phyloP scores from a whole-genome alignment of 1,140 invertebrate species.

The Eupristina koningsbergeri region DNA sequence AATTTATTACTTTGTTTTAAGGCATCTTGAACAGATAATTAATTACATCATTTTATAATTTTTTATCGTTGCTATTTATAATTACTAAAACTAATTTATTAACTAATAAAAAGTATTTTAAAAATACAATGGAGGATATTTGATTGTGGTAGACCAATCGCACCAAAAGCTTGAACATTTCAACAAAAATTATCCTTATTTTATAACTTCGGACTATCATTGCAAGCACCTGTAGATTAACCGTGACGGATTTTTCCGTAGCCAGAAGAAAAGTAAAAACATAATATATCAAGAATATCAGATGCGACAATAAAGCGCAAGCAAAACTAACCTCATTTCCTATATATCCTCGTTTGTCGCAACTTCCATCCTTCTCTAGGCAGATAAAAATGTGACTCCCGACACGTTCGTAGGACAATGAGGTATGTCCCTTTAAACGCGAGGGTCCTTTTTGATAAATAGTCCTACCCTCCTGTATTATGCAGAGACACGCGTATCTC shows the following conservation, averaged over 20 bases:
- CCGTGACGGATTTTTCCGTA: background rate
- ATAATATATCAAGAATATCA: background rate
- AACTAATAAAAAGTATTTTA: too few relatives aligned
- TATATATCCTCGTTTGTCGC: background rate
- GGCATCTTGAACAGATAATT: too few relatives aligned
- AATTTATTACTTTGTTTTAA: too few relatives aligned
- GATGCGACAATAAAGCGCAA: background rate
- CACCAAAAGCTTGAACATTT: background rate
- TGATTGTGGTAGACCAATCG: background rate
- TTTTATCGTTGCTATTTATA: too few relatives aligned
- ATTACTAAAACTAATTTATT: too few relatives aligned
- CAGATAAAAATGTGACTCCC: conserved; percentile 31
- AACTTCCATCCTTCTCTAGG: background rate
- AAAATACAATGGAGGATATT: too few relatives aligned
- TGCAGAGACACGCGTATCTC: conserved; percentile 20
- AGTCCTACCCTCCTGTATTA: too few relatives aligned
- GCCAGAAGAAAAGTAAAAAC: background rate
- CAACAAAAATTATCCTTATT: background rate
- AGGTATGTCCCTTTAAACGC: conserved; percentile 7
- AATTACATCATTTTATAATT: too few relatives aligned
- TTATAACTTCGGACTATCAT: background rate
- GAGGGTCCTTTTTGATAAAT: too few relatives aligned
- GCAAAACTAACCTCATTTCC: conserved; percentile 22
- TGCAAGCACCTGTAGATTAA: background rate
- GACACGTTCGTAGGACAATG: background rate